A percentile compares a stretch with the other conserved stretches of the same genome.
phyloP scores from a whole-genome alignment of 2,888 invertebrate species.

The Drosophila acutilabella region DNA sequence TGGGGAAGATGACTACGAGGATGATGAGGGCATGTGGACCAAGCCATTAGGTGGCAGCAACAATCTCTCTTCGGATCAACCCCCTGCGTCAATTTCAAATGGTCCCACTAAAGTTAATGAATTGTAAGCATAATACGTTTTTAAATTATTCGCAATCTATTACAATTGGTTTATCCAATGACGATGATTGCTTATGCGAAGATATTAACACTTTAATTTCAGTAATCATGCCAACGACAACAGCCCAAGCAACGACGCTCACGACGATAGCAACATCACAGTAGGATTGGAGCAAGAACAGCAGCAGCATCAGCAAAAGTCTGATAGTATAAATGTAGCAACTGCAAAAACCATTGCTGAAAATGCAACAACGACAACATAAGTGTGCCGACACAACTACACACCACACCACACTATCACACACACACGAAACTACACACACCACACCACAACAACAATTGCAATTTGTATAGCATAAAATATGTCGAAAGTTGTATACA shows the following conservation, averaged over 20 bases:
- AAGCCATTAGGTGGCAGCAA: slow-evolving; percentile 78
- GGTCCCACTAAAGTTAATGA: slow-evolving; percentile 72
- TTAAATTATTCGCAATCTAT: too few species aligned
- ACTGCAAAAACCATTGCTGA: slow-evolving; percentile 57
- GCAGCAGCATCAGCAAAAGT: slow-evolving; percentile 27
- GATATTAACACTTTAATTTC: slow-evolving; percentile 6
- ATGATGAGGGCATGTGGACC: slow-evolving; percentile 83
- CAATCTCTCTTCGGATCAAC: slow-evolving; percentile 45
- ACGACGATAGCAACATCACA: slow-evolving; percentile 48
- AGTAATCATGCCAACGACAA: slow-evolving; percentile 71
- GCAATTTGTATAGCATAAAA: slow-evolving; percentile 56
- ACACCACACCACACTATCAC: slow-evolving; percentile 30
- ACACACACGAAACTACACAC: slow-evolving; percentile 25
- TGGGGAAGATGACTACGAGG: slow-evolving; percentile 78
- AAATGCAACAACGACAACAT: slow-evolving; percentile 68
- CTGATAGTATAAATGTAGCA: slow-evolving; percentile 25
- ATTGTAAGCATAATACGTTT: slow-evolving; percentile 61
- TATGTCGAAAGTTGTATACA: slow-evolving; percentile 51
- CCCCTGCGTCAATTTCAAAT: slow-evolving; percentile 55
- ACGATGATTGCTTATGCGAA: not conserved
- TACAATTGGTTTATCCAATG: too few species aligned
- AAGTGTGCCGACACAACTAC: slow-evolving; percentile 48
- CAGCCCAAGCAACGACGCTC: slow-evolving; percentile 51
- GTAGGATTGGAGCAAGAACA: slow-evolving; percentile 46
- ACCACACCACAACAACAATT: slow-evolving; percentile 38